Conservation (phyloP, 1,140 invertebrate species). For the Grapholita molesta region DNA sequence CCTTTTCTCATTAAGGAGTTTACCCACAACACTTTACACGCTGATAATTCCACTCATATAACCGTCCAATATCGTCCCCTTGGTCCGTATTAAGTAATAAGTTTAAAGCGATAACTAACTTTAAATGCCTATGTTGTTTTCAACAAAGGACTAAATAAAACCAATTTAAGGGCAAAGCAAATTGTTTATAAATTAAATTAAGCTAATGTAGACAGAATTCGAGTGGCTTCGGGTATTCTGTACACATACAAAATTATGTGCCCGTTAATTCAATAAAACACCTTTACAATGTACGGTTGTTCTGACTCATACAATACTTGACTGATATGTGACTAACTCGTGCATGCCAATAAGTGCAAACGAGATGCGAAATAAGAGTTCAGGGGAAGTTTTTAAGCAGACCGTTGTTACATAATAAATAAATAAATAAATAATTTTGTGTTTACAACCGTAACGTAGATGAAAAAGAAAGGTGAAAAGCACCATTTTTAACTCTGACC, state of each 20-base stretch:
- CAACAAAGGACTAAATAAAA: neutral
- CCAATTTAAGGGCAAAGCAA: neutral
- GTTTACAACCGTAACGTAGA: too few relatives aligned
- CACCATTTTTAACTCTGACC: too few relatives aligned
- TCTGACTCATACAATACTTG: too few relatives aligned
- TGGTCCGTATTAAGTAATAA: neutral
- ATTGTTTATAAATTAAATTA: slow-evolving; percentile 1
- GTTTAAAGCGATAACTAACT: neutral
- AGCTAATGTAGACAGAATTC: neutral
- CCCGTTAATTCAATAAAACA: too few relatives aligned
- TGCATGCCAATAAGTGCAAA: too few relatives aligned
- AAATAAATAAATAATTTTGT: too few relatives aligned
- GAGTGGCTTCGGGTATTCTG: neutral
- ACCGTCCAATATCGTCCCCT: neutral
- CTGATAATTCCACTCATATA: neutral
- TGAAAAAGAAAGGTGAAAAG: too few relatives aligned
- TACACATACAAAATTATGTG: neutral
- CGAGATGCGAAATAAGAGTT: too few relatives aligned
- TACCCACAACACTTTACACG: neutral
- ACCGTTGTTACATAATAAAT: too few relatives aligned
- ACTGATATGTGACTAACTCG: too few relatives aligned
- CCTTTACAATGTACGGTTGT: too few relatives aligned
- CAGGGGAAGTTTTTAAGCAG: too few relatives aligned
- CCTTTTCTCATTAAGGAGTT: neutral
- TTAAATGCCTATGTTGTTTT: neutral